These are phyloP conservation scores for Polydrusus tereticollis DNA, from an alignment of 2,888 invertebrate genomes.

Conservation along the genomic window DNA sequence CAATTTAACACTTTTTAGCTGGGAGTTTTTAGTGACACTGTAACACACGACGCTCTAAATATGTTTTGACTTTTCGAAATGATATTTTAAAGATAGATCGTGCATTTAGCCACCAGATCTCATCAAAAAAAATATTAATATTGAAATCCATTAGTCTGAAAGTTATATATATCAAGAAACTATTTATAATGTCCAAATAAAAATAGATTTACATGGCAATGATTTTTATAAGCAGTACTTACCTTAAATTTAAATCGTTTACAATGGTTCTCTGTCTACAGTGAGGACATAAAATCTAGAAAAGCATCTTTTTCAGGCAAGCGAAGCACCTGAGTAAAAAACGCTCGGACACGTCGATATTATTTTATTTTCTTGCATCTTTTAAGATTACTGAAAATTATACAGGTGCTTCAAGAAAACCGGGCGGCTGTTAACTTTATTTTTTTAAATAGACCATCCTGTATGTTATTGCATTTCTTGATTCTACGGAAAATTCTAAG, in stretches of 20 bases:
- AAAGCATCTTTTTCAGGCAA: no score
- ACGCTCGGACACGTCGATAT: no score
- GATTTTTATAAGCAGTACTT: constrained; percentile 11
- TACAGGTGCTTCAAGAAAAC: no score
- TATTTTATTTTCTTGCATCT: no score
- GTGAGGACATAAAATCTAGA: no score
- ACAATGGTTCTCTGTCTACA: neutral
- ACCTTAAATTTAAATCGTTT: neutral
- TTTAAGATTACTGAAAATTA: no score
- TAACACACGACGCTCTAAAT: constrained; percentile 12
- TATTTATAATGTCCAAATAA: constrained; percentile 3
- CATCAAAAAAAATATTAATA: constrained; percentile 21
- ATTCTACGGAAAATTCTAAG: no score
- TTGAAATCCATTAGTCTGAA: constrained; percentile 1
- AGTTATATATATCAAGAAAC: constrained; percentile 2
- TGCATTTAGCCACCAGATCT: neutral
- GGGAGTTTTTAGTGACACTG: neutral
- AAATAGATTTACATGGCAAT: constrained; percentile 13
- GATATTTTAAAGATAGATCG: constrained; percentile 15
- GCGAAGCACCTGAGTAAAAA: no score
- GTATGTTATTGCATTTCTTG: no score
- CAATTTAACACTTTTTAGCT: neutral
- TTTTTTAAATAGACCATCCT: no score
- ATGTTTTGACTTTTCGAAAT: constrained; percentile 15
- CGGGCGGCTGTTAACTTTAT: no score